Evolutionary conservation across 2,797 vertebrate genomes (phyloP).

Genomic region (Thripadectes ignobilis): DNA sequence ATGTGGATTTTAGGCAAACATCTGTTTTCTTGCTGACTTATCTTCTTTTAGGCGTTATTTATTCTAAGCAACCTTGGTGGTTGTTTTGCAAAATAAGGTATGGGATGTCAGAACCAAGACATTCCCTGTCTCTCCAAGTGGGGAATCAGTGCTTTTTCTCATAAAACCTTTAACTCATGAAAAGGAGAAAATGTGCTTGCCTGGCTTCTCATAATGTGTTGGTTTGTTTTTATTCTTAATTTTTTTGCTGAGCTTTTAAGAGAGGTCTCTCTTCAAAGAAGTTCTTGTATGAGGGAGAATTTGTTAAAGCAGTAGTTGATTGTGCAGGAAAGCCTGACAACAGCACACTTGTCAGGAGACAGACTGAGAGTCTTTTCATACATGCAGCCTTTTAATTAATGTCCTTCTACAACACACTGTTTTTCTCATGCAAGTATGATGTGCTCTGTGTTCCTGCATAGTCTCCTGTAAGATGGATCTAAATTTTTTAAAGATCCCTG

Average conservation of each 20-base stretch:
- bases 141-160: neutral
- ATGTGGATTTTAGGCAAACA: neutral
- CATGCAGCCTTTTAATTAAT: constrained; percentile 21
- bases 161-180: neutral
- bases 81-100: constrained; percentile 20
- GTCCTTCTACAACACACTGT: neutral
- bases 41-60: constrained; percentile 1
- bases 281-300: neutral
- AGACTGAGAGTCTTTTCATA: neutral
- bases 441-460: neutral
- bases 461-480: neutral
- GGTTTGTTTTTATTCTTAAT: constrained; percentile 4
- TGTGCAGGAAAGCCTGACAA: neutral
- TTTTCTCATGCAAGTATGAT: neutral
- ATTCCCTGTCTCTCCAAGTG: neutral
- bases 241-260: constrained; percentile 26
- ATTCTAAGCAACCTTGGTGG: constrained; percentile 1
- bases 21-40: constrained; percentile 1
- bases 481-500: neutral
- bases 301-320: neutral
- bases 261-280: neutral
- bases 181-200: constrained; percentile 8
- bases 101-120: neutral
- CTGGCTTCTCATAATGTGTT: neutral
- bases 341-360: constrained; percentile 2